Evolutionary conservation across 2,888 invertebrate genomes (phyloP).

Genomic region (Thyatira batis): DNA sequence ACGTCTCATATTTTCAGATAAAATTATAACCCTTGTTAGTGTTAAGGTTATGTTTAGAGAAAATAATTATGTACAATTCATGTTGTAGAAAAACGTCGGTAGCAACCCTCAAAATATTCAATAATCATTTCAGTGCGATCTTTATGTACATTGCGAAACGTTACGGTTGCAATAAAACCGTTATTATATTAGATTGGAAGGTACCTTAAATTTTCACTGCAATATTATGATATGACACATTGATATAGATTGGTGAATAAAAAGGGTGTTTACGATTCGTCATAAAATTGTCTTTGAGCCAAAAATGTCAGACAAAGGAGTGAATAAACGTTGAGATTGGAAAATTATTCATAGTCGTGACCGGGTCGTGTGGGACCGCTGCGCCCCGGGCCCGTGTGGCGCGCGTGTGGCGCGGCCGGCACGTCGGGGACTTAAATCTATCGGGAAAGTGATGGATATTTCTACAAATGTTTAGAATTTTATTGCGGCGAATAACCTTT

Average conservation of each 20-base stretch:
- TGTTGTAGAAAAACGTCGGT: neutral
- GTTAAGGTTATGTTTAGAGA: neutral
- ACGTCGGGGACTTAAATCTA: constrained; percentile 17
- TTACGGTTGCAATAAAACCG: constrained; percentile 3
- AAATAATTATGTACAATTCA: neutral
- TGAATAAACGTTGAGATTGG: constrained; percentile 63
- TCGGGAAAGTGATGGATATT: constrained; percentile 29
- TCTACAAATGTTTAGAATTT: constrained; percentile 47
- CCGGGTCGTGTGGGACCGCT: constrained; percentile 37
- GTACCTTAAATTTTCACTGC: constrained; percentile 9
- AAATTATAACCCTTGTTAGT: neutral
- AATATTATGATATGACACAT: constrained; percentile 5
- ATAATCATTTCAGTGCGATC: neutral
- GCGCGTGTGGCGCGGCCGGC: neutral
- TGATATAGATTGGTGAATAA: constrained; percentile 25
- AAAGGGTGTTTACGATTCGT: constrained; percentile 51
- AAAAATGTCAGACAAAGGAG: constrained; percentile 58
- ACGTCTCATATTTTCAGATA: neutral
- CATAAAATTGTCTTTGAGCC: constrained; percentile 56
- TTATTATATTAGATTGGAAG: constrained; percentile 4
- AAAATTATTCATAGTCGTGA: constrained; percentile 73
- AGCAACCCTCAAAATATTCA: neutral
- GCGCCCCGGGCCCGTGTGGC: constrained; percentile 18
- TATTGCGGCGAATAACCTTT: constrained; percentile 38
- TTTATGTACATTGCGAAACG: too few species aligned